phyloP scores from a whole-genome alignment of 2,113 vertebrate genomes.

The Pteropus alecto region DNA sequence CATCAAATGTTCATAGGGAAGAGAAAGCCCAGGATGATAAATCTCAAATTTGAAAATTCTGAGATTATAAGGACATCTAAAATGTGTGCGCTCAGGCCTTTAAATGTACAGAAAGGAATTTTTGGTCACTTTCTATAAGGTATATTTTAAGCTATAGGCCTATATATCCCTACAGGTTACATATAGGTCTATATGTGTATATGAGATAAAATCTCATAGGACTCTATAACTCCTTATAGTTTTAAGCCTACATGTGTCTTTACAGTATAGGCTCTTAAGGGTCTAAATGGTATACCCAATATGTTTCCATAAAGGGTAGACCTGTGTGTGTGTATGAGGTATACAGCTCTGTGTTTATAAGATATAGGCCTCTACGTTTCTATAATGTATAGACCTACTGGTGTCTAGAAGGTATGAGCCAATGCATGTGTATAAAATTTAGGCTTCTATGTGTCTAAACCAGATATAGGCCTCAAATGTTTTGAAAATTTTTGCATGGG shows the following conservation, averaged over 20 bases:
- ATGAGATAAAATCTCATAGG: neutral
- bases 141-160: neutral
- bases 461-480: neutral
- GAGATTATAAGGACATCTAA: neutral
- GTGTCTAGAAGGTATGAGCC: neutral
- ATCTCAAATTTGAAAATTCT: neutral
- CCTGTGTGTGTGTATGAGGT: neutral
- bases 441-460: neutral
- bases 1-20: neutral
- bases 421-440: neutral
- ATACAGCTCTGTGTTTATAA: neutral
- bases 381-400: neutral
- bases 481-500: neutral
- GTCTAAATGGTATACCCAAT: neutral
- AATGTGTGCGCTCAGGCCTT: neutral
- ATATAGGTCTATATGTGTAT: neutral
- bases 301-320: neutral
- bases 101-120: neutral
- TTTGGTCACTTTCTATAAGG: neutral
- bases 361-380: neutral
- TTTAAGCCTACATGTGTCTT: neutral
- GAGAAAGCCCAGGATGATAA: neutral
- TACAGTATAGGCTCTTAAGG: neutral
- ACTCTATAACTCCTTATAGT: neutral
- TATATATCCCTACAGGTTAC: neutral